Evolutionary conservation across 64 coral and sea anemone genomes (phyloP).

Genomic region (Montipora cactus): DNA sequence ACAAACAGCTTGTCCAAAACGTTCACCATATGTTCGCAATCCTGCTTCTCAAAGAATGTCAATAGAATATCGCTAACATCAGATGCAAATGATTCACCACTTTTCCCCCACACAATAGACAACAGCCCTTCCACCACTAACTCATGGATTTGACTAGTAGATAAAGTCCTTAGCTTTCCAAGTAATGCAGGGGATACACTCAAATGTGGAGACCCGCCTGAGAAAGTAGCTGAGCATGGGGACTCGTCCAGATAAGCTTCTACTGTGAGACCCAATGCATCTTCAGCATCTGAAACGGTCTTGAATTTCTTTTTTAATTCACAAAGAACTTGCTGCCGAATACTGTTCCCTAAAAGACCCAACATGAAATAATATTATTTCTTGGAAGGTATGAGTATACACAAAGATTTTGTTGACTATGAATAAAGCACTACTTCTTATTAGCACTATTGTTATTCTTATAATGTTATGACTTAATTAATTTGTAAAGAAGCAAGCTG

Average conservation of each 20-base stretch:
- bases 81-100: neutral
- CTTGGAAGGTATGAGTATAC: no score
- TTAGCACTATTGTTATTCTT: no score
- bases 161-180: neutral
- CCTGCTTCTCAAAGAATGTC: no score
- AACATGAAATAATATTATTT: neutral
- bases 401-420: neutral
- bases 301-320: slow-evolving; percentile 37
- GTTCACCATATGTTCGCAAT: no score
- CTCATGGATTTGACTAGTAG: neutral
- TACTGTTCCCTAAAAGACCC: neutral
- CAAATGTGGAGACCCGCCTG: neutral
- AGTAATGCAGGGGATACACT: neutral
- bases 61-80: neutral
- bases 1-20: neutral
- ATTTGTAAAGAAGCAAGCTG: no score
- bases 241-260: neutral
- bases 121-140: neutral
- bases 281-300: slow-evolving; percentile 13
- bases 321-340: slow-evolving; percentile 43
- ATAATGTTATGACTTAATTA: neutral
- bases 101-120: no score
- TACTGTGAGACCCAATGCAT: neutral
- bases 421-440: neutral
- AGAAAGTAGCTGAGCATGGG: neutral